Evolutionary conservation across 2,888 invertebrate genomes (phyloP), one percentile per base, ranked within the genome.

Genomic region (Eremobia ochroleuca): DNA sequence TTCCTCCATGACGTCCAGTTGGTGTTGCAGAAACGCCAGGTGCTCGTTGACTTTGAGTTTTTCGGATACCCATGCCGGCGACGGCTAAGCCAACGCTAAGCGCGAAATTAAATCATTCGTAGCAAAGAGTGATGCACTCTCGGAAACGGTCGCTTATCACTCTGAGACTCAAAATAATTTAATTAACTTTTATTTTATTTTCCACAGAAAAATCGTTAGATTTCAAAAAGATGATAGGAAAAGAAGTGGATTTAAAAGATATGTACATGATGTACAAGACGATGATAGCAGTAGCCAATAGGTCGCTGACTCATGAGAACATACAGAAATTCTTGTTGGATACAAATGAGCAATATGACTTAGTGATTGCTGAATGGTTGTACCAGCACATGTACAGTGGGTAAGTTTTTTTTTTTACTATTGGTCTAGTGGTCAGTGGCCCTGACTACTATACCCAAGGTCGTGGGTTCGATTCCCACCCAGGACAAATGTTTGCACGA

Each of bases 351-450:
- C 82, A 87, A 55, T 94, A 90, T 37, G 94, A 94, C 55, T 88
- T 90, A 3, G 92, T 92, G 25, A 83, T 94, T 21, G 74, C 91
- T 5, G 94, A 94, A 67, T 94, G 93, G 93, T 83, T 94, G 70
- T 94, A 92, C 73, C 89, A 88, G 4, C 91, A 94, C 43, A 28
- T 91, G 6, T 85, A 88, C 49, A 89, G 91, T 28, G 94, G 94
- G 94, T 94, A 85, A 89, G 70, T 46, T 21, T 65, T 66, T 43
- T 18, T 66, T 46, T 0, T 9, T 18, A 55, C 25, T n/a, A n/a
- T n/a, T n/a, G n/a, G n/a, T n/a, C n/a, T n/a, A n/a, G n/a, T n/a
- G n/a, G n/a, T n/a, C n/a, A n/a, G n/a, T n/a, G n/a, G n/a, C n/a
- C n/a, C n/a, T n/a, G n/a, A n/a, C n/a, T n/a, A n/a, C n/a, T n/a